These are phyloP conservation scores for Oscheius sp. DNA, from an alignment of 2,888 invertebrate species.

Conservation along the genomic window DNA sequence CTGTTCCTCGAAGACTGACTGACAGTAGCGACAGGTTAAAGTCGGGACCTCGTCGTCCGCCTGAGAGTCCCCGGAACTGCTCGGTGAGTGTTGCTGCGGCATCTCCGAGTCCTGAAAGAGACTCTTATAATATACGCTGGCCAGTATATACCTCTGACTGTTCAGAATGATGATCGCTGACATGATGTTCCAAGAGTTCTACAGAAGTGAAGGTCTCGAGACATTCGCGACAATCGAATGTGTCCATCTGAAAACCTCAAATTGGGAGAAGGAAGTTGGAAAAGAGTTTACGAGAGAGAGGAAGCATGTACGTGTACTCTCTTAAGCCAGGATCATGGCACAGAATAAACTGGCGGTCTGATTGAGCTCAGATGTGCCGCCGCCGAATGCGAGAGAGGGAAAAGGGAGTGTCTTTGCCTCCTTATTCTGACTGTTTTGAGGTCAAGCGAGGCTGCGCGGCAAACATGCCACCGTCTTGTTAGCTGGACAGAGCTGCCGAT, in stretches of 20 bases:
- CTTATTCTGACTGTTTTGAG: constrained; percentile 32
- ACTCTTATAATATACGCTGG: background rate
- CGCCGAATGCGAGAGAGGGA: no score
- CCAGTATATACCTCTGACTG: background rate
- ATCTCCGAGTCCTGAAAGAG: constrained; percentile 14
- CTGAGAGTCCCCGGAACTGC: constrained; percentile 35
- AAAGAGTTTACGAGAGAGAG: constrained; percentile 29
- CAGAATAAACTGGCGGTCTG: constrained; percentile 31
- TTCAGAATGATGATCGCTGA: background rate
- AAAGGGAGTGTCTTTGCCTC: constrained; percentile 17
- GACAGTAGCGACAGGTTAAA: constrained; percentile 28
- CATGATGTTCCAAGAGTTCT: constrained; percentile 15
- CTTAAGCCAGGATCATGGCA: constrained; percentile 34
- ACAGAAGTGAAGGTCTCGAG: constrained; percentile 13
- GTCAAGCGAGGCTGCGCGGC: constrained; percentile 29
- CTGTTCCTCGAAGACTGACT: constrained; percentile 26
- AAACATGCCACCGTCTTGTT: constrained; percentile 38
- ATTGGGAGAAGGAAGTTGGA: constrained; percentile 10
- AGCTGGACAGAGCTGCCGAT: constrained; percentile 22
- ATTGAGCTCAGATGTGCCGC: constrained; percentile 36
- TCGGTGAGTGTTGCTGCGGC: constrained; percentile 34
- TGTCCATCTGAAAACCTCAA: constrained; percentile 7
- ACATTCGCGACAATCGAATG: constrained; percentile 24
- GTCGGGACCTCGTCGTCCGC: constrained; percentile 18
- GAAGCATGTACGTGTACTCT: constrained; percentile 5